Evolutionary conservation across 2,113 vertebrate genomes (phyloP).

Genomic region (Oceanodroma tethys): DNA sequence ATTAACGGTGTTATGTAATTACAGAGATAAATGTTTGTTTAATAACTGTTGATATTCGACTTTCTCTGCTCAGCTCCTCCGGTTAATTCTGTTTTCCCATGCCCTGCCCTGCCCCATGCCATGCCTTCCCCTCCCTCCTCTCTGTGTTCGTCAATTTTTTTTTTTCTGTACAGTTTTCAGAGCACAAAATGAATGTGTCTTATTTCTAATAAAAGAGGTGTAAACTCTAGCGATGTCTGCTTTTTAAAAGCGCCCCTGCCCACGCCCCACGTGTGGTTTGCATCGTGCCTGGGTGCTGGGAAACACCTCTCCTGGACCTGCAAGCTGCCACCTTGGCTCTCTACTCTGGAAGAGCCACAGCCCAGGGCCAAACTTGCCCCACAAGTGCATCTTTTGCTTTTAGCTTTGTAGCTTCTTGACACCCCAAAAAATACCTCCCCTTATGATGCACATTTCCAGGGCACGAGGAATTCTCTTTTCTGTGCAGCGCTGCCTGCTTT

Average conservation of each 20-base stretch:
- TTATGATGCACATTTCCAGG: not conserved
- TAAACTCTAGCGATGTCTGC: constrained; percentile 33
- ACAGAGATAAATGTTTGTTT: constrained; percentile 85
- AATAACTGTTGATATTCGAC: constrained; percentile 78
- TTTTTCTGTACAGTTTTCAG: constrained; percentile 92
- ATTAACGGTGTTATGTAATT: constrained; percentile 84
- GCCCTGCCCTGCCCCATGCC: constrained; percentile 36
- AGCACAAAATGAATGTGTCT: constrained; percentile 97
- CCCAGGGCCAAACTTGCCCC: accelerated
- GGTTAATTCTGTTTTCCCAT: constrained; percentile 35
- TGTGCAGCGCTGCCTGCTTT: not conserved
- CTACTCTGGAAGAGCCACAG: not conserved
- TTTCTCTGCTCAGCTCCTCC: constrained; percentile 41
- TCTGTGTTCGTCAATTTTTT: not conserved
- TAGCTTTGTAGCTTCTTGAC: not conserved
- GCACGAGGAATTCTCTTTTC: not conserved
- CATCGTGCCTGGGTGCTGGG: not conserved
- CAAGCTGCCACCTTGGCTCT: not conserved
- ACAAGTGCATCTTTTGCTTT: not conserved
- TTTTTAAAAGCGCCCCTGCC: constrained; percentile 7
- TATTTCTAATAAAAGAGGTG: constrained; percentile 93
- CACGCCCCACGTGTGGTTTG: not conserved
- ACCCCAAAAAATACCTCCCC: not conserved
- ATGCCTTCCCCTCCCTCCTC: not conserved
- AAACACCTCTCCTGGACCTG: not conserved